A percentile compares a stretch with the other conserved stretches of the same genome.
Evolutionary conservation across 2,113 vertebrate species (phyloP).

Genomic region (Nycticorax nycticorax): DNA sequence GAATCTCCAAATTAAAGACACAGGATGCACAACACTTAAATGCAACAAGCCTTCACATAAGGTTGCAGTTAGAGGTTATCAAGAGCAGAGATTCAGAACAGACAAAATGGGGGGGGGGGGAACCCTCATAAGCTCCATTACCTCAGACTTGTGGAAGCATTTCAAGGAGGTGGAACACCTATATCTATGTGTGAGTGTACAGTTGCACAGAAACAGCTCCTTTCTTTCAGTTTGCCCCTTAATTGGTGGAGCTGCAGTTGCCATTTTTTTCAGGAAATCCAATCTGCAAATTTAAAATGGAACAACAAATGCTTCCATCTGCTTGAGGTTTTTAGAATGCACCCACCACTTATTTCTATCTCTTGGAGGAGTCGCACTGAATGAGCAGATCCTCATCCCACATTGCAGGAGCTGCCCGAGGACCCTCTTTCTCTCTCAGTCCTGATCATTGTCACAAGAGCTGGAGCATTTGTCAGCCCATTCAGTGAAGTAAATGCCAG

Average conservation of each 20-base stretch:
- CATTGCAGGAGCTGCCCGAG: not conserved
- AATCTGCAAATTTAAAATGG: not conserved
- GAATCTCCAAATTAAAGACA: not conserved
- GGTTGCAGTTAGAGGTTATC: not conserved
- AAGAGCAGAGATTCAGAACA: not conserved
- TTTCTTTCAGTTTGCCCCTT: not conserved
- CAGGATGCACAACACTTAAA: not conserved
- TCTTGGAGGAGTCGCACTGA: not conserved
- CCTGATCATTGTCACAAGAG: not conserved
- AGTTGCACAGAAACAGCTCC: not conserved
- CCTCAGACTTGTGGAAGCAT: not conserved
- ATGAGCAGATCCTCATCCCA: not conserved
- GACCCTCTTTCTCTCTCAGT: not conserved
- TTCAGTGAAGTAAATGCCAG: not conserved
- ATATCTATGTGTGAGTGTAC: rapidly evolving
- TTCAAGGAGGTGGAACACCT: not conserved
- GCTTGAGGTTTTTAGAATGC: not conserved
- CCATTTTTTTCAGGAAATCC: not conserved
- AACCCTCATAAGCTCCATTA: rapidly evolving
- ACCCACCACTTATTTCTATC: not conserved
- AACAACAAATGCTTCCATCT: not conserved
- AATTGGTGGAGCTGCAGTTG: not conserved
- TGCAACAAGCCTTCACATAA: not conserved
- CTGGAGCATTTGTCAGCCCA: not conserved
- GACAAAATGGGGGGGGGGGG: not conserved